Percentiles rank a stretch among this genome's conserved stretches.
Evolutionary conservation across 1,140 invertebrate genomes (phyloP).

Genomic region (Musca domestica): DNA sequence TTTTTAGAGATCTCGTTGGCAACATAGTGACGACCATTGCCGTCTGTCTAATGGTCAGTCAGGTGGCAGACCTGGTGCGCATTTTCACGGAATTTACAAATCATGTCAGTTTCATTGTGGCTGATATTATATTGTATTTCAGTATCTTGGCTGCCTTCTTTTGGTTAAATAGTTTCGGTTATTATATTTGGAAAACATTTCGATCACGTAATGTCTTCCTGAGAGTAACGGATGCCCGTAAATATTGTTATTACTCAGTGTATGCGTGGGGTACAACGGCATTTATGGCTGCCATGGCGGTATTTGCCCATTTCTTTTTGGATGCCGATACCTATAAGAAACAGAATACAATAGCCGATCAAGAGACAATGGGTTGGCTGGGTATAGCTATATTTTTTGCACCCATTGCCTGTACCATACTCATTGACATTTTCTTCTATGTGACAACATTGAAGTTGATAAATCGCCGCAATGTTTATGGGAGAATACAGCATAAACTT

Average conservation of each 20-base stretch:
- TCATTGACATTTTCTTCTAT: constrained; percentile 76
- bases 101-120: constrained; percentile 74
- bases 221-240: constrained; percentile 75
- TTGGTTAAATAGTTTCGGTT: constrained; percentile 79
- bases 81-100: constrained; percentile 77
- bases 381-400: constrained; percentile 78
- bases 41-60: constrained; percentile 70
- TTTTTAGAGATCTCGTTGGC: constrained; percentile 69
- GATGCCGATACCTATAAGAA: constrained; percentile 63
- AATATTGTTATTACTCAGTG: constrained; percentile 81
- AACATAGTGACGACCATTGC: constrained; percentile 80
- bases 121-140: constrained; percentile 74
- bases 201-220: constrained; percentile 80
- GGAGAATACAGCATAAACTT: constrained; percentile 79
- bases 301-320: constrained; percentile 78
- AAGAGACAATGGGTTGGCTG: constrained; percentile 72
- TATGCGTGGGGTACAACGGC: constrained; percentile 75
- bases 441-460: constrained; percentile 75
- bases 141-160: constrained; percentile 76
- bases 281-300: constrained; percentile 66
- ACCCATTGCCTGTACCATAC: constrained; percentile 72
- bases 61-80: constrained; percentile 73
- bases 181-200: constrained; percentile 84
- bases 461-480: constrained; percentile 75
- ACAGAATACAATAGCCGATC: constrained; percentile 57